These are phyloP conservation scores for Apteryx owenii DNA, from an alignment of 2,113 vertebrate species.

Conservation along the genomic window DNA sequence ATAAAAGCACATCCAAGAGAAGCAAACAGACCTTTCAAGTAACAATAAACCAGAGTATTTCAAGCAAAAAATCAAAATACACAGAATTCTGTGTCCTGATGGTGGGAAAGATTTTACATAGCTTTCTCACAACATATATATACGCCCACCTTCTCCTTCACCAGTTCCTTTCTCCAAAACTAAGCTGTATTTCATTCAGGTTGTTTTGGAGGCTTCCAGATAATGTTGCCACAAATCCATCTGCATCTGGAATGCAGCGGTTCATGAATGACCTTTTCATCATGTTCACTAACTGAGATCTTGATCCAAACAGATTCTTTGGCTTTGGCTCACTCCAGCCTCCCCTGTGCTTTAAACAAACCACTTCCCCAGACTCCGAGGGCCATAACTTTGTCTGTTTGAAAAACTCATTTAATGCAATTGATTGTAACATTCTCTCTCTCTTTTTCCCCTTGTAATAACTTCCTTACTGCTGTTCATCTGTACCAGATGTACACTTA, in stretches of 20 bases:
- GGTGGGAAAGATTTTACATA: conserved; percentile 35
- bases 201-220: conserved; percentile 28
- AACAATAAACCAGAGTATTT: conserved; percentile 23
- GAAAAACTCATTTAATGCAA: conserved; percentile 57
- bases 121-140: background rate
- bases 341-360: conserved; percentile 53
- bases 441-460: background rate
- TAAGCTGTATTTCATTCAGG: conserved; percentile 44
- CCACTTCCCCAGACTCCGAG: conserved; percentile 38
- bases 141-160: background rate
- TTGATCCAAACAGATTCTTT: conserved; percentile 36
- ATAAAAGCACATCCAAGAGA: conserved; percentile 32
- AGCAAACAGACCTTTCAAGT: conserved; percentile 15
- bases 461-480: conserved; percentile 51
- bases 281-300: conserved; percentile 19
- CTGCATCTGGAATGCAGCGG: conserved; percentile 12
- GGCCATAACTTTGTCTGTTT: conserved; percentile 7
- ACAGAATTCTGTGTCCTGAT: background rate
- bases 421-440: conserved; percentile 4
- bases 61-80: conserved; percentile 29
- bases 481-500: conserved; percentile 59
- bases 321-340: background rate
- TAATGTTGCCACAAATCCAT: conserved; percentile 21
- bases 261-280: background rate
- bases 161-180: conserved; percentile 11